Evolutionary conservation across 64 coral and sea anemone genomes (phyloP), one percentile per base, ranked within the genome.

Genomic region (Pocillopora damicornis): DNA sequence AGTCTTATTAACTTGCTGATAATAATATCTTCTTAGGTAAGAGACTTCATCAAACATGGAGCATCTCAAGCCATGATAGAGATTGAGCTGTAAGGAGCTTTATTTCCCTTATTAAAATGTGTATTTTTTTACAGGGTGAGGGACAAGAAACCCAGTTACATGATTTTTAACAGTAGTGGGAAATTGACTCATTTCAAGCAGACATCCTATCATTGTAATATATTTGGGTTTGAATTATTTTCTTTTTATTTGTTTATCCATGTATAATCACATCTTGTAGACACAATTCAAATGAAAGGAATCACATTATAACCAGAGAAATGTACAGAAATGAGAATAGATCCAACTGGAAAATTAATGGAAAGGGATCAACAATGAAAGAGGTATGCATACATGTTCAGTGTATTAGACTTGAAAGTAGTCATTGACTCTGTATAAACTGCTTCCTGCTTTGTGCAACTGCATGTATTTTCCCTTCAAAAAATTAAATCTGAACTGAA

Each of bases 311-410:
- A 30, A 90, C 93, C 59, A 87, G 97, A 58, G 93, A 99, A 9
- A 93, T 99, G 14, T 89, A 61, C 71, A 95, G 93, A 75, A 88
- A 88, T 56, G 92, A 91, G 23, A 99, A 99, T 82, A n/a, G 68
- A 63, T 99, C 97, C 61, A 90, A 65, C 38, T 99, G 97, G 97
- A 92, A 92, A 73, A 86, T 99, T 74, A 99, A 99, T 83, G 71
- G 88, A 1, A 91, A 92, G 22, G 9, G 62, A 38, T 88, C 93
- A 25, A 90, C 96, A 22, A 91, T 92, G 82, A 98, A 98, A 64
- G 89, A 91, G 86, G 96, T 98, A 76, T 12, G 42, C 42, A 51
- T 51, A 51, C 42, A 51, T 51, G 42, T 51, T 4, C 2, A 30
- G 34, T 56, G 34, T 66, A 17, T 79, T 79, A 74, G 15, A 2